Base-by-base conservation (phyloP, 53 echinoderm and acorn worm species). In the Paracentrotus lividus region DNA sequence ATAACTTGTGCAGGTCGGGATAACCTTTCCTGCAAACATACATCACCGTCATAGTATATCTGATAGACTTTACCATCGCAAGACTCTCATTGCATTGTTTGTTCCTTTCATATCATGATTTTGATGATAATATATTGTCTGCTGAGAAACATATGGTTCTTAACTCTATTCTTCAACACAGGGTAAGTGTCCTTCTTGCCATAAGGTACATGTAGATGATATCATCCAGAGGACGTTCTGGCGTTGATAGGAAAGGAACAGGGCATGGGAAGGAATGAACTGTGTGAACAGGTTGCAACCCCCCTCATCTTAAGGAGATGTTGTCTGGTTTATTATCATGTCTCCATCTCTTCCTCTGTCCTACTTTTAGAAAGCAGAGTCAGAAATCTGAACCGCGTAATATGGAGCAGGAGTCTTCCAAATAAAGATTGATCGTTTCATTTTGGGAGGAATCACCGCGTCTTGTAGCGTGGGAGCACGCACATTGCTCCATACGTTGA, bases 331-430 rank as follows among this genome's bases (percentile, higher is more conserved):
- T 8, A 45, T 81, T 45, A 81, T 81, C 81, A n/a, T 45, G 81
- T 81, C 81, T 81, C 12, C 81, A 81, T 81, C 81, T 81, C 81
- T 81, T 81, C 81, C 81, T 81, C 81, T 49, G 81, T 12, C 42
- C 81, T 47, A 81, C 81, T 81, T 81, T 18, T 24, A 12, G n/a
- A 8, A 34, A 5, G 36, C 72, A 81, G 81, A 81, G 26, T 81
- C 77, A 14, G 57, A 0, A 47, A 81, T 81, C 81, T 8, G 9
- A 3, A 26, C 81, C 81, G 47, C 47, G 81, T 47, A 44, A 81
- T 47, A 12, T 26, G 40, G 72, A 72, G 81, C 27, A 81, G 81
- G 81, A 81, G 81, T 81, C 81, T 44, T n/a, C 81, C 47, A 81
- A 45, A 81, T 44, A 81, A 81, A 81, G 81, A 81, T 81, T 81